A percentile compares a stretch with the other conserved stretches of the same genome.
phyloP scores from a whole-genome alignment of 2,113 vertebrate species.

The Pluvialis apricaria region DNA sequence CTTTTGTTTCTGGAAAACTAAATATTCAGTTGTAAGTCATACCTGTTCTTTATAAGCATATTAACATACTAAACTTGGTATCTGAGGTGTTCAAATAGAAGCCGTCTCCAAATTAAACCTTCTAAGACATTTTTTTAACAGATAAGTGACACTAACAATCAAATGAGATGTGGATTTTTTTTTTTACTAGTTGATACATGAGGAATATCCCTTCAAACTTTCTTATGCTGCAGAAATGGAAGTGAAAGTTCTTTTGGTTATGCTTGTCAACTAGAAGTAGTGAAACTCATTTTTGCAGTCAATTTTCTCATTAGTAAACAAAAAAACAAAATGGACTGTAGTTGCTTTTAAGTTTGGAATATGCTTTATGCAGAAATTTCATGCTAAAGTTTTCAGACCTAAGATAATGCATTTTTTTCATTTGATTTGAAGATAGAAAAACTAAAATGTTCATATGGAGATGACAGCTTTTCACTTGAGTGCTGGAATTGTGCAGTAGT shows the following conservation, averaged over 20 bases:
- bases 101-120: background rate
- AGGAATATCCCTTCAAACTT: background rate
- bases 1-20: background rate
- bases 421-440: background rate
- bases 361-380: background rate
- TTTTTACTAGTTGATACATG: background rate
- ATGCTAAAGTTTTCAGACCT: background rate
- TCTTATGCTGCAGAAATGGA: background rate
- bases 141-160: background rate
- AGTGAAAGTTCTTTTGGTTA: background rate
- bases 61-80: background rate
- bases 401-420: background rate
- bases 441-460: background rate
- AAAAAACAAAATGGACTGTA: background rate
- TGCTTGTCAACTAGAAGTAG: background rate
- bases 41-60: background rate
- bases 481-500: background rate
- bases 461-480: background rate
- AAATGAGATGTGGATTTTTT: background rate
- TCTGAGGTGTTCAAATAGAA: background rate
- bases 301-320: background rate
- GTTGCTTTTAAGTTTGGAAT: background rate
- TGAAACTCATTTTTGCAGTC: background rate
- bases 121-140: background rate
- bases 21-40: background rate